phyloP scores from a whole-genome alignment of 2,113 vertebrate genomes.

The Solenodon paradoxus region DNA sequence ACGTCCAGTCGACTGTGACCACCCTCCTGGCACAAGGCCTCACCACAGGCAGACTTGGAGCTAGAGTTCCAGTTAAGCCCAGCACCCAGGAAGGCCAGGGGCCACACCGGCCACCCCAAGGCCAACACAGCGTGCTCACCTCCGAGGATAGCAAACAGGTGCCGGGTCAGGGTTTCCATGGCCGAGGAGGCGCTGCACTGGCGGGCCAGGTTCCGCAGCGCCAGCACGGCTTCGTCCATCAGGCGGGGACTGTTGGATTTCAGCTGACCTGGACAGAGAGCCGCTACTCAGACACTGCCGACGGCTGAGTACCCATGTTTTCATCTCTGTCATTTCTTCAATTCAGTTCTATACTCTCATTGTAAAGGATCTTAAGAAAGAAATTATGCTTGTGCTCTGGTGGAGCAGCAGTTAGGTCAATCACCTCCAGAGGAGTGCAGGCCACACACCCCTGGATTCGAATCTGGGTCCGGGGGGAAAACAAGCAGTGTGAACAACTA shows the following conservation, averaged over 20 bases:
- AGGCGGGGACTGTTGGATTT: slow-evolving; percentile 94
- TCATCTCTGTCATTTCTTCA: background rate
- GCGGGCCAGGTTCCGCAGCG: slow-evolving; percentile 91
- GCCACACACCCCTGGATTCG: too few species aligned
- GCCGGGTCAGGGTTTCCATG: slow-evolving; percentile 89
- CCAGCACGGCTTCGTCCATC: slow-evolving; percentile 93
- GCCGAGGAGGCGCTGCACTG: slow-evolving; percentile 93
- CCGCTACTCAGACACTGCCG: background rate
- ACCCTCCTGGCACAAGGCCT: background rate
- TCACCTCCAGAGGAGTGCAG: too few species aligned
- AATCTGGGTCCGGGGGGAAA: too few species aligned
- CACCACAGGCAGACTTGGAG: background rate
- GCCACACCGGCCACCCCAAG: background rate
- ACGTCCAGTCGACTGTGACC: background rate
- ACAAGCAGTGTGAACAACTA: too few species aligned
- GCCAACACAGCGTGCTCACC: slow-evolving; percentile 81
- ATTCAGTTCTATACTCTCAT: background rate
- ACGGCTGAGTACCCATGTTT: background rate
- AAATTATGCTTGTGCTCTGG: too few species aligned
- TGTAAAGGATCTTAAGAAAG: background rate
- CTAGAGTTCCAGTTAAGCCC: background rate
- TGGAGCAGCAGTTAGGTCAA: too few species aligned
- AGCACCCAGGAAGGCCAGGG: background rate
- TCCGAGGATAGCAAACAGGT: slow-evolving; percentile 94
- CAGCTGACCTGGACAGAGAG: slow-evolving; percentile 87